Base-by-base conservation (phyloP, 2,113 vertebrate genomes). In the Siphamia tubifer region DNA sequence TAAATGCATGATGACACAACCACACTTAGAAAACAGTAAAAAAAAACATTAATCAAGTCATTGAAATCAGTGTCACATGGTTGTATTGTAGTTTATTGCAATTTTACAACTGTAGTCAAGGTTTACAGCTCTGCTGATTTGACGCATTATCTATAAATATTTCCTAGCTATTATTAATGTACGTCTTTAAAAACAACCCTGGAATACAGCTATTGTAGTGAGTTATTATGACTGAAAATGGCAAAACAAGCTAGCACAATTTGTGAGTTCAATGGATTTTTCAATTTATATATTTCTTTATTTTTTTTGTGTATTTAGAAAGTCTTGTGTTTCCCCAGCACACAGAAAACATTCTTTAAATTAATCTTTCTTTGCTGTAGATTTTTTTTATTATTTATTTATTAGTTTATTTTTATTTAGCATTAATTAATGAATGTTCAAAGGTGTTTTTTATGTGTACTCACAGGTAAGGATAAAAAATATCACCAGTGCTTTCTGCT, bases 1-100 rank as follows among this genome's bases (percentile, higher is more conserved):
- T 82, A 58, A 73, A 60, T 81, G 44, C 56, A 49, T 49, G 73
- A 47, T 58, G 74, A 60, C 71, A 38, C 53, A 52, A 13, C 27
- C 12, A 7, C 40, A n/a, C 16, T 57, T 61, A 38, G 48, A 53
- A 74, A 79, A 80, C 47, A 69, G n/a, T n/a, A n/a, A n/a, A n/a
- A 81, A 69, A 74, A 51, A 27, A 42, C 60, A 57, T 81, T 65
- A 38, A 68, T 77, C 48, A 61, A 44, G 12, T 47, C n/a, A 5
- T 0, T 2, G 43, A 52, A 19, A 48, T 64, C 25, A 11, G 20
- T 40, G 20, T 40, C 31, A 19, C n/a, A 62, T 58, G 35, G 31
- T 73, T 58, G 48, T 0, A 20, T 39, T 13, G n/a, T n/a, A n/a
- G n/a, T n/a, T n/a, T n/a, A n/a, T n/a, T n/a, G 36, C 8, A 21